Conservation (phyloP, 2,888 invertebrate species). For the Platycheirus albimanus region DNA sequence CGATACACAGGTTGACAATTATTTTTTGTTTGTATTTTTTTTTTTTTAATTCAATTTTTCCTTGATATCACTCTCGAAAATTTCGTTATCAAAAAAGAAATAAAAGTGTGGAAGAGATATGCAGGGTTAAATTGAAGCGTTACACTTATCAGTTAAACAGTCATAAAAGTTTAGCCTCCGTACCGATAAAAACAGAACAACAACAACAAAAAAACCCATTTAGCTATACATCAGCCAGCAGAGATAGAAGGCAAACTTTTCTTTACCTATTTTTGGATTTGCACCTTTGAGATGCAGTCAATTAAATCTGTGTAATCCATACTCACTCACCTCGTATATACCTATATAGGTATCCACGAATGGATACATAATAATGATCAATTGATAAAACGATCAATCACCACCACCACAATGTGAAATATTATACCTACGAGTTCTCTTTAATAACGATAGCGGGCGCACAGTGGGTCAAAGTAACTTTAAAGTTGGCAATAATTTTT, state of each 20-base stretch:
- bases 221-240: no score
- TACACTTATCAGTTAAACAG: constrained; percentile 65
- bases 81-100: constrained; percentile 55
- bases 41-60: not conserved
- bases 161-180: constrained; percentile 65
- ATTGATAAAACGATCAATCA: constrained; percentile 71
- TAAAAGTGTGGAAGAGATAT: constrained; percentile 49
- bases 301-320: constrained; percentile 45
- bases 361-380: constrained; percentile 63
- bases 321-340: constrained; percentile 40
- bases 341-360: constrained; percentile 35
- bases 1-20: constrained; percentile 43
- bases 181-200: constrained; percentile 49
- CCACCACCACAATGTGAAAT: constrained; percentile 69
- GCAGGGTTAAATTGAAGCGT: constrained; percentile 56
- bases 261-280: constrained; percentile 46
- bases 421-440: constrained; percentile 54
- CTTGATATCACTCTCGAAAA: constrained; percentile 32
- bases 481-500: not conserved
- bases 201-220: constrained; percentile 1
- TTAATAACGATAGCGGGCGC: constrained; percentile 2
- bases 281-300: constrained; percentile 43
- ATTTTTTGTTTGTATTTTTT: constrained; percentile 30
- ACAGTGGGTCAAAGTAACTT: constrained; percentile 3
- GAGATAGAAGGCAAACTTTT: no score